Base-by-base conservation (phyloP, 2,113 vertebrate genomes). In the Sisor rabdophorus region DNA sequence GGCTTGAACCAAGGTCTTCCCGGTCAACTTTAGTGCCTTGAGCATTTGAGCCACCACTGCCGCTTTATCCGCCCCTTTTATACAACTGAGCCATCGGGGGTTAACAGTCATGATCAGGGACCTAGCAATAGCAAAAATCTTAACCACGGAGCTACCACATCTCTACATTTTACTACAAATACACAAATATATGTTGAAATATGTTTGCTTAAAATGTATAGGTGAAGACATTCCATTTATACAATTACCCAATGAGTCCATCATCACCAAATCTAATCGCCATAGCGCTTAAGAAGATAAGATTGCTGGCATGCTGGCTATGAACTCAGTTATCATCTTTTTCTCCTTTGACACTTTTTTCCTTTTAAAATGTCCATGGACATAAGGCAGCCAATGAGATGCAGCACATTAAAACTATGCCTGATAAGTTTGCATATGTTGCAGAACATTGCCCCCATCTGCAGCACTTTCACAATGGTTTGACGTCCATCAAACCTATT, bases 301-400 rank as follows among this genome's bases (percentile, higher is more conserved):
- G 71, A 76, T 76, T 26, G 32, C 89, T 75, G 91, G 89, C 88
- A 88, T 85, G 88, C 0, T 90, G 88, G 89, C 88, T 91, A 93
- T 92, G 93, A 64, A 76, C 67, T 76, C 91, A 93, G 91, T 88
- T 91, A 90, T 87, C 56, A 63, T 80, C 59, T 73, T 63, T 78
- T 69, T 72, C 77, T 71, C 50, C 76, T 58, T 73, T 79, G 70
- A 71, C 36, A 64, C 30, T 75, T 77, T 75, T 76, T 61, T 63
- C 64, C 71, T 44, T 74, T 74, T 76, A 70, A 83, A 84, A 85
- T 84, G 77, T 87, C 84, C 84, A 84, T 84, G 86, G 89, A 87
- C 90, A 91, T 91, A 87, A 90, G 87, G 88, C 75, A 78, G 79
- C 86, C 86, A 92, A 92, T 91, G 91, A 91, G 87, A 88, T 90